Percentiles rank a stretch among this genome's conserved stretches.
Evolutionary conservation across 1,140 invertebrate species (phyloP).

Genomic region (Tetramorium parvispinum): DNA sequence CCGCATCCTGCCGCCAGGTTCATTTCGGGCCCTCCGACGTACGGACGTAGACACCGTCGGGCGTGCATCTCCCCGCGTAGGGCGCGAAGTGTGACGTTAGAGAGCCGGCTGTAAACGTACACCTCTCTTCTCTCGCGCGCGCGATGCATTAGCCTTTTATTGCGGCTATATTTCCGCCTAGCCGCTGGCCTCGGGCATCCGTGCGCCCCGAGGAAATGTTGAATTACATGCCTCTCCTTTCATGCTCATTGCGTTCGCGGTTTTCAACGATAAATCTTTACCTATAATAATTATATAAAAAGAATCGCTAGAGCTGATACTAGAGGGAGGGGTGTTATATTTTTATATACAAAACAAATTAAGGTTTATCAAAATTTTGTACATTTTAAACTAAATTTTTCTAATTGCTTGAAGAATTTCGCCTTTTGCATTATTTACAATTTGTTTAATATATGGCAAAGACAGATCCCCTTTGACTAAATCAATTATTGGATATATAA

Average conservation of each 20-base stretch:
- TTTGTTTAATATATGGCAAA: neutral
- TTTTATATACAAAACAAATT: neutral
- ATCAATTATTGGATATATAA: neutral
- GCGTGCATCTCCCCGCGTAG: constrained; percentile 27
- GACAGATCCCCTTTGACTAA: neutral
- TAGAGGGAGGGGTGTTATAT: too few species aligned
- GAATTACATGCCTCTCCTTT: neutral
- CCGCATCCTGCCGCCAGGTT: constrained; percentile 29
- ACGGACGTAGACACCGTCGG: neutral
- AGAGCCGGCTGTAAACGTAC: constrained; percentile 37
- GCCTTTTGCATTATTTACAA: neutral
- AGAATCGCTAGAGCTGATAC: neutral
- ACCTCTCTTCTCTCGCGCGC: neutral
- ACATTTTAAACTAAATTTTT: neutral
- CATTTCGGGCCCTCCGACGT: constrained; percentile 20
- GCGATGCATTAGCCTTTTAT: constrained; percentile 61
- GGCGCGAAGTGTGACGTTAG: constrained; percentile 41
- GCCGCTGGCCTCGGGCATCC: constrained; percentile 5
- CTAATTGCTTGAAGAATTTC: neutral
- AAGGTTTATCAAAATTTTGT: neutral
- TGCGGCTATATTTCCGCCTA: constrained; percentile 53
- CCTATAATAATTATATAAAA: neutral
- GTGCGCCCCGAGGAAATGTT: constrained; percentile 24
- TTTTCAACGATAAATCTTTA: constrained; percentile 46
- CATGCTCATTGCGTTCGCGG: constrained; percentile 1